Base-by-base conservation (phyloP, 1,140 invertebrate species). In the Maniola jurtina region DNA sequence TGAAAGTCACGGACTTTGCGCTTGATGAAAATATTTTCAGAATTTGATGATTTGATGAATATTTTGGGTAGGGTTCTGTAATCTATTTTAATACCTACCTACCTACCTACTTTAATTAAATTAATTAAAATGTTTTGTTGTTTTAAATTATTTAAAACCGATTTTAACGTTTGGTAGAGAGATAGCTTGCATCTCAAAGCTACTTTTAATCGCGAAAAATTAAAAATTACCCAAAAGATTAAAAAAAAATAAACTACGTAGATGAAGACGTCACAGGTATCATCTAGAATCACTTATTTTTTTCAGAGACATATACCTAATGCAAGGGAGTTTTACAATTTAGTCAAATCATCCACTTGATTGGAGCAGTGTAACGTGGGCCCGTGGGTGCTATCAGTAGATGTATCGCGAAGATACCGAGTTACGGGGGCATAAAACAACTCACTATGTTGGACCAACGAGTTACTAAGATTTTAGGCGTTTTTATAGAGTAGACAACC, bases 1-100 rank as follows among this genome's bases (percentile, higher is more conserved):
- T 72, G 63, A 71, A 76, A 79, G 75, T 77, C 73, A 81, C 61
- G 65, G 60, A 8, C 60, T 50, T 62, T 16, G 15, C 36, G 36
- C 33, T 11, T 25, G 14, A 14, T 34, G 61, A 11, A 45, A 63
- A 45, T 63, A 45, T 63, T 56, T 63, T 55, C 55, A 10, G 63
- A 52, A 67, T 42, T 55, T 45, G 61, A 56, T 61, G 61, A 52
- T 42, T 55, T 45, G 61, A 56, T 61, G 61, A 52, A 56, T 45
- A 34, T 62, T 55, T 55, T 33, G 47, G 1, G 6, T 35, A 57
- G 55, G 55, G 55, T 57, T 38, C 7, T 7, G 10, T 54, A 5
- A 16, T 54, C 50, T 5, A 33, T 16, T 33, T 11, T n/a, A n/a
- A 4, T 54, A 54, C 34, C 5, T 36, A 36, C 5, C 36, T 9